Base-by-base conservation (phyloP, 2,888 invertebrate genomes). In the Melieria crassipennis region DNA sequence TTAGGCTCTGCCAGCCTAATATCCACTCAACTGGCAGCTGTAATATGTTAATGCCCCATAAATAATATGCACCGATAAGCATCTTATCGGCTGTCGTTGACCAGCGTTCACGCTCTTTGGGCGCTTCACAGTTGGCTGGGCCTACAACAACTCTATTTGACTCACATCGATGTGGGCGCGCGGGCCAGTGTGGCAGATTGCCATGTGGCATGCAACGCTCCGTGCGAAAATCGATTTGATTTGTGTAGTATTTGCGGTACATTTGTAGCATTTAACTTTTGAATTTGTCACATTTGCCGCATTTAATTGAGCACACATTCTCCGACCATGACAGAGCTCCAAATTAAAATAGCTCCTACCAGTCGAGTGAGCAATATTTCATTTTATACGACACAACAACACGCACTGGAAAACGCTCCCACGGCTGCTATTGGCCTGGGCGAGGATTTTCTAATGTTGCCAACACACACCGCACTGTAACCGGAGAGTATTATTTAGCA, bases 61-160 rank as follows among this genome's bases (percentile, higher is more conserved):
- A 77, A 77, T 77, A 75, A 76, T 77, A 73, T 69, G 74, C 76
- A 75, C 65, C 76, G 76, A 75, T 77, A 74, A 62, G 71, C 58
- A 65, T 64, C n/a, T 62, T 65, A 60, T 67, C 67, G 67, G 48
- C 74, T 77, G 76, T 75, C 76, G 7, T 46, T 30, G 30, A 30
- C 30, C 56, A 56, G 7, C 4, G 9, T 5, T 30, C 56, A 30
- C 30, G 13, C 30, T n/a, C 5, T 16, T 30, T 30, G 16, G 16
- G 16, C 13, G 30, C 56, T 56, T 56, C 56, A 56, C 13, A 55
- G 2, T 30, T 30, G 5, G 7, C 30, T 30, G 13, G 13, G 56
- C 5, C 56, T 30, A 7, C 30, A 50, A 9, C 11, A 50, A 50
- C 9, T 50, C 50, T 10, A 50, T 50, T 30, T 30, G 30, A 30